A percentile compares a stretch with the other conserved stretches of the same genome.
These are phyloP conservation scores for Drosophila seguyi DNA, from an alignment of 1,140 invertebrate species.

Conservation along the genomic window DNA sequence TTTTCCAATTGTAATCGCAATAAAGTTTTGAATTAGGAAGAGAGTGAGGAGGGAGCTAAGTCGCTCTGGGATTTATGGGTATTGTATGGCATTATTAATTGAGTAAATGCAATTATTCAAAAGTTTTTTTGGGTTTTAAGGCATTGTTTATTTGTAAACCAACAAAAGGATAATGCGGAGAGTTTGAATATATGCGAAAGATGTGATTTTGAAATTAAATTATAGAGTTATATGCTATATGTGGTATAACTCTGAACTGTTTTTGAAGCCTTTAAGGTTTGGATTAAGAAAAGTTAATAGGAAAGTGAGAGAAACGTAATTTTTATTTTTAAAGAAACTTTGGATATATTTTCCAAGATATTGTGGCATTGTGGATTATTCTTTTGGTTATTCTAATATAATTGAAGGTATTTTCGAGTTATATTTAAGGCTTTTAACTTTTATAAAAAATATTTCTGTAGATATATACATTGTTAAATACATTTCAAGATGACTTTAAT, in stretches of 20 bases:
- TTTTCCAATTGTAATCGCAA: conserved; percentile 21
- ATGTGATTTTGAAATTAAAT: neutral
- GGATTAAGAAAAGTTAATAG: too few relatives aligned
- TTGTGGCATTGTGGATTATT: too few relatives aligned
- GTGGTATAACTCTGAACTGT: neutral
- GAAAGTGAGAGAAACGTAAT: too few relatives aligned
- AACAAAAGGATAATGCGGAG: neutral
- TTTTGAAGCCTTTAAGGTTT: too few relatives aligned
- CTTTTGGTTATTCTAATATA: too few relatives aligned
- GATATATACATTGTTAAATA: too few relatives aligned
- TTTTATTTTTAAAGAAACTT: too few relatives aligned
- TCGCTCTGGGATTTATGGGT: neutral
- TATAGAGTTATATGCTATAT: neutral
- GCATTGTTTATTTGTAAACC: neutral
- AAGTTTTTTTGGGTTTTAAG: neutral
- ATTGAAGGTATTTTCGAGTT: too few relatives aligned
- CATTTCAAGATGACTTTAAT: too few relatives aligned
- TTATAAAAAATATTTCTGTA: too few relatives aligned
- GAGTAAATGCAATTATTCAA: neutral
- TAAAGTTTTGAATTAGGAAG: conserved; percentile 6
- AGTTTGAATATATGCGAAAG: neutral
- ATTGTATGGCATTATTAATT: neutral
- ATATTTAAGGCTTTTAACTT: too few relatives aligned
- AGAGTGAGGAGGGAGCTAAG: neutral
- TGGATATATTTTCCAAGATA: too few relatives aligned